A percentile compares a stretch with the other conserved stretches of the same genome.
Evolutionary conservation across 2,113 vertebrate genomes (phyloP).

Genomic region (Murina feae): DNA sequence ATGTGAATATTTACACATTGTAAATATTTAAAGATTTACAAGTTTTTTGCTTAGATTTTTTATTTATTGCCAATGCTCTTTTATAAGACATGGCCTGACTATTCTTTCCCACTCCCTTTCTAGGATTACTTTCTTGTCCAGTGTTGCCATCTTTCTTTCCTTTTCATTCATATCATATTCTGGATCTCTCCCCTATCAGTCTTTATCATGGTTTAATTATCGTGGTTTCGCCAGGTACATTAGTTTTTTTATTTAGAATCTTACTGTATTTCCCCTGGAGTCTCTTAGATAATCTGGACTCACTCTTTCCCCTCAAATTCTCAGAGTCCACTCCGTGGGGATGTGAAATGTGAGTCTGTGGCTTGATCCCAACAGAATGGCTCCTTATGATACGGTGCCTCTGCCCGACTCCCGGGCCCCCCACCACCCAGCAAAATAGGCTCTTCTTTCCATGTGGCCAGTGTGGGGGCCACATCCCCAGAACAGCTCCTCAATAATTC

Average conservation of each 20-base stretch:
- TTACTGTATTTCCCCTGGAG: background rate
- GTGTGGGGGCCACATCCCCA: background rate
- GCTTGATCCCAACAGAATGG: background rate
- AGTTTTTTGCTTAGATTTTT: background rate
- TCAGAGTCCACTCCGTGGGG: background rate
- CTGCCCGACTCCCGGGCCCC: no score
- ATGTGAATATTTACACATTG: background rate
- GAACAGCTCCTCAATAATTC: background rate
- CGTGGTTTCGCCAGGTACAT: background rate
- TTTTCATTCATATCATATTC: background rate
- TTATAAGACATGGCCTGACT: background rate
- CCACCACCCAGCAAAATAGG: background rate
- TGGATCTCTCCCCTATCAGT: background rate
- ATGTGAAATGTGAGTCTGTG: background rate
- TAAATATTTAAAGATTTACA: background rate
- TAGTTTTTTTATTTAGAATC: background rate
- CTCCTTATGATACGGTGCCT: accelerated
- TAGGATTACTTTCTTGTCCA: background rate
- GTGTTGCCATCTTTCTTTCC: background rate
- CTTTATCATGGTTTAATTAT: no score
- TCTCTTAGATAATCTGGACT: background rate
- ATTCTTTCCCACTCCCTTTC: background rate
- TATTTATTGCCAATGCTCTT: background rate
- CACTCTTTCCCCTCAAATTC: background rate
- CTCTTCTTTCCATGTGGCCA: background rate